Conservation (phyloP, 2,113 vertebrate genomes). For the Pycnonotus jocosus region DNA sequence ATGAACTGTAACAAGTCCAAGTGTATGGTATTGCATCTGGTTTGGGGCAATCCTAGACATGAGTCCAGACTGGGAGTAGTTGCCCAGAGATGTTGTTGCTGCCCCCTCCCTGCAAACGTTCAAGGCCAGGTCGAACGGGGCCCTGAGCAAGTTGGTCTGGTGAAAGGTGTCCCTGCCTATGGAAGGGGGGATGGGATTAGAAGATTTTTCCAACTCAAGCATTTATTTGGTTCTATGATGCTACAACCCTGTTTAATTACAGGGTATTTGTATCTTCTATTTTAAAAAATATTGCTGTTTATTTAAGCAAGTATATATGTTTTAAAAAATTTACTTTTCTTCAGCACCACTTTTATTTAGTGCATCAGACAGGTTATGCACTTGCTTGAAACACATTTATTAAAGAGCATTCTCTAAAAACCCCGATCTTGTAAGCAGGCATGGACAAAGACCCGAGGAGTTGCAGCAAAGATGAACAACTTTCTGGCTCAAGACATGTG, state of each 20-base stretch:
- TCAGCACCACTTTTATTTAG: neutral
- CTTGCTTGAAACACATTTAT: neutral
- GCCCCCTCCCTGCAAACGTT: neutral
- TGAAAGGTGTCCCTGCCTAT: neutral
- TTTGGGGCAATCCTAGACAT: neutral
- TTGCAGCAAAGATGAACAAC: neutral
- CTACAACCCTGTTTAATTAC: neutral
- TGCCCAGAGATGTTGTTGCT: neutral
- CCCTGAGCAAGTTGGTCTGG: neutral
- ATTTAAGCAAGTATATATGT: neutral
- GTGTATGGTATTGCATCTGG: too few relatives aligned
- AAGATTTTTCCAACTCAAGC: neutral
- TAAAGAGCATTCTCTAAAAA: neutral
- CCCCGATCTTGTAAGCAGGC: neutral
- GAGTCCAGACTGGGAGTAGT: neutral
- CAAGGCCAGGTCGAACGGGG: neutral
- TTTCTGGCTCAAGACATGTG: neutral
- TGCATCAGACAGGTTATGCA: neutral
- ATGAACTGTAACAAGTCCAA: neutral
- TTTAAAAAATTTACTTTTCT: rapidly evolving
- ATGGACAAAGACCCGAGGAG: neutral
- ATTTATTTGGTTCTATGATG: neutral
- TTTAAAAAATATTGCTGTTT: neutral
- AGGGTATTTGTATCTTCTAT: neutral
- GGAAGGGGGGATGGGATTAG: neutral